Evolutionary conservation across 2,888 invertebrate genomes (phyloP).

Genomic region (Nemapogon koenigi): DNA sequence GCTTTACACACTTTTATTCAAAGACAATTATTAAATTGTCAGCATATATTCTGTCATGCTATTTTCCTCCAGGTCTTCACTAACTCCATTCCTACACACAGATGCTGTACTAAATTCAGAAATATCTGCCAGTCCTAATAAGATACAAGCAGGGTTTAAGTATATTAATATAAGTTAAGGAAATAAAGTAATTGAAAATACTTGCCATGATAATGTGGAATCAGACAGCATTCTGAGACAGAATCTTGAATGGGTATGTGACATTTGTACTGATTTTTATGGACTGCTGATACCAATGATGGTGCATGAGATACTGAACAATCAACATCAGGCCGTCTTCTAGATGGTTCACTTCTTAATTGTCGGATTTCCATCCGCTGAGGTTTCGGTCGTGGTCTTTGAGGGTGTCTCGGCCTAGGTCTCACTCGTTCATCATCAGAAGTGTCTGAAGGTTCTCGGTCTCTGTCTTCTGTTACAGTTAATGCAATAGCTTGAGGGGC

Average conservation of each 20-base stretch:
- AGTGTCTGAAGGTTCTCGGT: slow-evolving; percentile 32
- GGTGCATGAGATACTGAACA: neutral
- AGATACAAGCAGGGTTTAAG: too few species aligned
- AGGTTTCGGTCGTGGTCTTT: slow-evolving; percentile 40
- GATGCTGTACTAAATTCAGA: too few species aligned
- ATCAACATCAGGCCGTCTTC: slow-evolving; percentile 1
- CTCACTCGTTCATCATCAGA: slow-evolving; percentile 51
- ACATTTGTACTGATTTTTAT: neutral
- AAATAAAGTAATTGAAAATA: too few species aligned
- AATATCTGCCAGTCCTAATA: too few species aligned
- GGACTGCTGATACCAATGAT: neutral
- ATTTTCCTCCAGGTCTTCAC: too few species aligned
- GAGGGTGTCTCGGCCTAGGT: slow-evolving; percentile 46
- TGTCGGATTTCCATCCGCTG: slow-evolving; percentile 25
- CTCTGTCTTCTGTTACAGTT: slow-evolving; percentile 75
- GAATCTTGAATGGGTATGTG: too few species aligned
- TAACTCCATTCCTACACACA: too few species aligned
- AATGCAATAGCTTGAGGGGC: slow-evolving; percentile 83
- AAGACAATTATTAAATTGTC: too few species aligned
- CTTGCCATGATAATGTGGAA: neutral
- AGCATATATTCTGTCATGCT: neutral
- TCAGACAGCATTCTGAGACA: neutral
- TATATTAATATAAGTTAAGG: too few species aligned
- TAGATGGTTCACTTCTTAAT: slow-evolving; percentile 2
- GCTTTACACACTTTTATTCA: too few species aligned